Evolutionary conservation across 1,140 invertebrate genomes (phyloP), one percentile per base, ranked within the genome.

Genomic region (Hetaerina americana): DNA sequence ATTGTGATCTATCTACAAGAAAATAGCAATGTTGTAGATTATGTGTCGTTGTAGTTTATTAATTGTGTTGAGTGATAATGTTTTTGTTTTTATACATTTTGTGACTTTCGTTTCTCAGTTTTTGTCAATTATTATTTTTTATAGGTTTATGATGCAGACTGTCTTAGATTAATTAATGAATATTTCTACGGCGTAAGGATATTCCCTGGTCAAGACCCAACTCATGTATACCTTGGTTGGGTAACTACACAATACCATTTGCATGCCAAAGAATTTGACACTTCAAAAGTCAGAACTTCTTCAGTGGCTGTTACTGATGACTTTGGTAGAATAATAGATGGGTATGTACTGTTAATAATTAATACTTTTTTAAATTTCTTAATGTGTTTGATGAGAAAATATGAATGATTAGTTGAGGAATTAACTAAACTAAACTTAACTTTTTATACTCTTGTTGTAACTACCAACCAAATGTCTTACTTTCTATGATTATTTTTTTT

Each of bases 201-300:
- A 69, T 98, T 94, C 79, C 95, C 96, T 49, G 96, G 96, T 69
- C 97, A 99, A 84, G 97, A 99, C 81, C 96, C 97, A 0, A 91
- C 92, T 0, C 95, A 98, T 77, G 92, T 97, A 26, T 99, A 95
- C 80, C 91, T 99, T 3, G 98, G 98, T n/a, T 99, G 97, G 98
- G 96, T 99, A 12, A 99, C 96, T 0, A 96, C 97, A 0, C 95
- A 97, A 77, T 99, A 97, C 80, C 92, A 95, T 79, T 82, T 92
- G 29, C 91, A 93, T 77, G 92, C 89, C n/a, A 90, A 89, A 74
- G 89, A 92, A 72, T 99, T 98, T 81, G 96, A 96, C 78, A 89
- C 93, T 77, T 89, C 86, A 76, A 91, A 92, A 77, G 92, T 97
- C 0, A 86, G 93, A 26, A 92, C 92, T 78, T 88, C 90, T 0